phyloP scores from a whole-genome alignment of 1,140 invertebrate species.

The Drosophila nigrodunni region DNA sequence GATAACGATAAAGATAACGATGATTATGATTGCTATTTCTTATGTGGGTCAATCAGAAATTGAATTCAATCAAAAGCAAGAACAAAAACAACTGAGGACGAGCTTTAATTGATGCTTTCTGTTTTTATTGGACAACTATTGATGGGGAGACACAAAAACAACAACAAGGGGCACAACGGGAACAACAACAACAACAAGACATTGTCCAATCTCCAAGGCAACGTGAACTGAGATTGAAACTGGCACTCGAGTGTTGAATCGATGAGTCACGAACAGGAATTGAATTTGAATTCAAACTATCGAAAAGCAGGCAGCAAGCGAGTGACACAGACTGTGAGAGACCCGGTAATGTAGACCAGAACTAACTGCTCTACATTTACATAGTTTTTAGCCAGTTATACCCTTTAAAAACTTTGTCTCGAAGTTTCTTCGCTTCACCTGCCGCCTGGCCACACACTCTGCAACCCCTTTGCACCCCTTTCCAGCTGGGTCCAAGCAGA shows the following conservation, averaged over 20 bases:
- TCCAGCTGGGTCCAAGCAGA: too few species aligned
- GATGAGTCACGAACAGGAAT: constrained; percentile 76
- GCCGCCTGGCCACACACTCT: too few species aligned
- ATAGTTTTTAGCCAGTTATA: too few species aligned
- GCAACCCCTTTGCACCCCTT: too few species aligned
- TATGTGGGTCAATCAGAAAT: constrained; percentile 41
- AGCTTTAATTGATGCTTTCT: constrained; percentile 13
- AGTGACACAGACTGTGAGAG: too few species aligned
- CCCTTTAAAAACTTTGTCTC: too few species aligned
- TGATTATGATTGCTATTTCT: constrained; percentile 20
- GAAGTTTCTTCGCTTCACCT: too few species aligned
- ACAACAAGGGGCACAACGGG: neutral
- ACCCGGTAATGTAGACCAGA: too few species aligned
- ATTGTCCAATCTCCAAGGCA: constrained; percentile 6
- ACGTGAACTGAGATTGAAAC: constrained; percentile 16
- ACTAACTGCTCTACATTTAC: too few species aligned
- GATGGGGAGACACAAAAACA: neutral
- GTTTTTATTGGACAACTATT: neutral
- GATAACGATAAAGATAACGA: neutral
- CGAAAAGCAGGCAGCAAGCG: neutral
- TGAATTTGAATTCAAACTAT: constrained; percentile 41
- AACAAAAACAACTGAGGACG: constrained; percentile 1
- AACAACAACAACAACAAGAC: neutral
- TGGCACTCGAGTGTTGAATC: constrained; percentile 24
- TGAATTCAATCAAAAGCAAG: constrained; percentile 60